phyloP scores from a whole-genome alignment of 2,113 vertebrate genomes.

The Calonectris borealis region DNA sequence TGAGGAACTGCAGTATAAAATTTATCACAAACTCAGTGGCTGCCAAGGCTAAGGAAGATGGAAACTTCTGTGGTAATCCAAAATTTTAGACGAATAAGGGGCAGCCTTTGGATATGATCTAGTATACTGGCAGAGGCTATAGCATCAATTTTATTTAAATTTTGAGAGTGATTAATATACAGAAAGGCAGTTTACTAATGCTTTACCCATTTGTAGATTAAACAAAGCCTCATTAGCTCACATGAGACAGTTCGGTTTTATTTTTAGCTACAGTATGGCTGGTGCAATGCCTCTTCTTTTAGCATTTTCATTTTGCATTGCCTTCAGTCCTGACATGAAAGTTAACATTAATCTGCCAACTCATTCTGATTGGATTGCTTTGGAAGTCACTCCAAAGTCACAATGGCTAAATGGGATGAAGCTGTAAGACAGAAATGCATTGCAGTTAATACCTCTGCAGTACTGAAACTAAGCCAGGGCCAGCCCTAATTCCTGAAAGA shows the following conservation, averaged over 20 bases:
- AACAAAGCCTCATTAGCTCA: slow-evolving; percentile 16
- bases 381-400: slow-evolving; percentile 84
- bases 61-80: not conserved
- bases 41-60: not conserved
- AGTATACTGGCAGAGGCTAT: not conserved
- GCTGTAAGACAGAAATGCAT: slow-evolving; percentile 77
- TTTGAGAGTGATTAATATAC: not conserved
- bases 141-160: not conserved
- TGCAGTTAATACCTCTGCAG: slow-evolving; percentile 81
- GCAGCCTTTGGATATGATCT: not conserved
- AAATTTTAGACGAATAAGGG: not conserved
- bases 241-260: not conserved
- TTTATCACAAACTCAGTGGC: not conserved
- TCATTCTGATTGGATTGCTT: slow-evolving; percentile 80
- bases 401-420: slow-evolving; percentile 74
- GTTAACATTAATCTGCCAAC: slow-evolving; percentile 79
- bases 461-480: slow-evolving; percentile 80
- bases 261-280: slow-evolving; percentile 19
- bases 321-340: slow-evolving; percentile 75
- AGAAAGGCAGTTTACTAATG: not conserved
- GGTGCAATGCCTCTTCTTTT: slow-evolving; percentile 34
- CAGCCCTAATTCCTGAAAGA: slow-evolving; percentile 86
- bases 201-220: slow-evolving; percentile 31
- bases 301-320: slow-evolving; percentile 66
- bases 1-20: not conserved